phyloP scores from a whole-genome alignment of 2,797 vertebrate species.

The Huso huso region DNA sequence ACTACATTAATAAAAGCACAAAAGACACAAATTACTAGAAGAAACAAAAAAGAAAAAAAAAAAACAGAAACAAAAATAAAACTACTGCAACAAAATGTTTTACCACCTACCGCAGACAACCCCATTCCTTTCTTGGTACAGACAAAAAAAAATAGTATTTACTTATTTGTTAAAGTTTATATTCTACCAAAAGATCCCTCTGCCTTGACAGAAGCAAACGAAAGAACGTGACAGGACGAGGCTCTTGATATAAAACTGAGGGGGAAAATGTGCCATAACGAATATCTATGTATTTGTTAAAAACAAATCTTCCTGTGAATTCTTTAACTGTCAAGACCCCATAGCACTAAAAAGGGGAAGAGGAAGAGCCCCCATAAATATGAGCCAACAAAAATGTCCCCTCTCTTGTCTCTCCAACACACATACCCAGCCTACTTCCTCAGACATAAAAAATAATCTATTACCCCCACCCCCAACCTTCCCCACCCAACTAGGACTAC shows the following conservation, averaged over 20 bases:
- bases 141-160: neutral
- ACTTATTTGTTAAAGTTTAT: conserved; percentile 1
- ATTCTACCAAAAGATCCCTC: conserved; percentile 32
- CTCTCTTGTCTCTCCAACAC: conserved; percentile 55
- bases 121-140: conserved; percentile 11
- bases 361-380: conserved; percentile 50
- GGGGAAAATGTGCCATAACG: conserved; percentile 29
- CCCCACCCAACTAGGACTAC: conserved; percentile 61
- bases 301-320: conserved; percentile 47
- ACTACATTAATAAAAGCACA: neutral
- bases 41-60: conserved; percentile 8
- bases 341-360: conserved; percentile 31
- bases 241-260: conserved; percentile 28
- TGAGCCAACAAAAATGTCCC: conserved; percentile 49
- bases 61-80: neutral
- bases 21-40: neutral
- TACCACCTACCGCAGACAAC: conserved; percentile 19
- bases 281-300: conserved; percentile 46
- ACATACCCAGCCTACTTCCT: conserved; percentile 67
- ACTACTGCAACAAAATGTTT: neutral
- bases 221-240: conserved; percentile 51
- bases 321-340: conserved; percentile 44
- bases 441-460: conserved; percentile 58
- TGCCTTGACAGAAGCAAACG: conserved; percentile 40
- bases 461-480: conserved; percentile 52